Base-by-base conservation (phyloP, 1,140 invertebrate species). In the Vanessa tameamea region DNA sequence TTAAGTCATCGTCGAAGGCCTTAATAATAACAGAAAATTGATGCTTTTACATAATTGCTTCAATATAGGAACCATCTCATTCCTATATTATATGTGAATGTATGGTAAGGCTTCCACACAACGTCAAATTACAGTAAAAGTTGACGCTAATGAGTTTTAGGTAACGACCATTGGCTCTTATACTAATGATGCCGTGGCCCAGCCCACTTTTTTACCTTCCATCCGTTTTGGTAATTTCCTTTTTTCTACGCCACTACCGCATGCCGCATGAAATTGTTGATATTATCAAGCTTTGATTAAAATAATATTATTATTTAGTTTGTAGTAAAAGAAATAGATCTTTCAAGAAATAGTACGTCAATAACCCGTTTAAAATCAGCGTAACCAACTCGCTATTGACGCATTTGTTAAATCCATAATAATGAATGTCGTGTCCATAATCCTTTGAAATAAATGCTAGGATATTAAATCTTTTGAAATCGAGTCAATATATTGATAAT, bases 81-180 rank as follows among this genome's bases (percentile, higher is more conserved):
- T 65, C 68, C 66, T 55, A 73, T 71, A 72, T 69, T 16, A 67
- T 61, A 43, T 23, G 65, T 71, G 68, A 71, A 75, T 69, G 51
- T 55, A 47, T 76, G 71, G 66, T 47, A 26, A 23, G 69, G 63
- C 16, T 66, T 50, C 66, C 65, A 61, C 51, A 79, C 78, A 82
- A 82, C 80, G 78, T 86, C 85, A 89, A 88, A 85, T 87, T 88
- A 87, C 84, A 78, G 88, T 90, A 89, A 89, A 92, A 92, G 87
- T 89, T 86, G 82, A 86, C 78, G 84, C 85, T 92, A 92, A 92
- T 90, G 90, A 88, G 84, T 90, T 92, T 90, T 87, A 83, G 87
- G 89, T 91, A 89, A 89, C 89, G 86, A 90, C 87, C 87, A 92
- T 92, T 90, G 89, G 90, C 82, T 82, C 79, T 65, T 82, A 83